Conservation (phyloP, 2,797 vertebrate species). For the Schizothorax lantsangensis region DNA sequence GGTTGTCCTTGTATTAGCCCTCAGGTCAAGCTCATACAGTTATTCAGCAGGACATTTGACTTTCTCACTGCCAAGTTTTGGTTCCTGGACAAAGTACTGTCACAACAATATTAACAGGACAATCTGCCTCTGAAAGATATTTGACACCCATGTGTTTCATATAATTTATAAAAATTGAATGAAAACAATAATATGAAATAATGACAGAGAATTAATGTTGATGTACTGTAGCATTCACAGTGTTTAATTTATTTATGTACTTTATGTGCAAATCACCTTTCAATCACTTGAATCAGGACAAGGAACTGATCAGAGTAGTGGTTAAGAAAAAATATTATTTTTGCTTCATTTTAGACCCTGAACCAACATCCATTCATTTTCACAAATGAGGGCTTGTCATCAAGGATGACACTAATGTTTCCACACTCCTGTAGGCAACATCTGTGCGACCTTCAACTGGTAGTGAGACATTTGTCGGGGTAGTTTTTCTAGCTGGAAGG, state of each 20-base stretch:
- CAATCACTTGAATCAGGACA: background rate
- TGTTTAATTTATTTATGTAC: background rate
- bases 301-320: no score
- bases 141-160: background rate
- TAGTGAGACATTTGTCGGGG: background rate
- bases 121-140: background rate
- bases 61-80: background rate
- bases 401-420: background rate
- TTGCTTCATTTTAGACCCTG: background rate
- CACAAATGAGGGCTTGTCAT: background rate
- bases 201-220: background rate
- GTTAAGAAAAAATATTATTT: background rate
- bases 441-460: background rate
- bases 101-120: background rate
- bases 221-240: background rate
- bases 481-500: background rate
- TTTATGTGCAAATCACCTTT: background rate
- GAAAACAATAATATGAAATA: background rate
- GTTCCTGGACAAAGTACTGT: background rate
- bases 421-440: slow-evolving; percentile 9
- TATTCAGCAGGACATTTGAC: background rate
- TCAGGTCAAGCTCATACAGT: slow-evolving; percentile 20
- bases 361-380: background rate
- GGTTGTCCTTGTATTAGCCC: slow-evolving; percentile 12
- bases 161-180: background rate